Percentiles rank a stretch among this genome's conserved stretches.
phyloP scores from a whole-genome alignment of 2,888 invertebrate species.

The Epinotia bilunana region DNA sequence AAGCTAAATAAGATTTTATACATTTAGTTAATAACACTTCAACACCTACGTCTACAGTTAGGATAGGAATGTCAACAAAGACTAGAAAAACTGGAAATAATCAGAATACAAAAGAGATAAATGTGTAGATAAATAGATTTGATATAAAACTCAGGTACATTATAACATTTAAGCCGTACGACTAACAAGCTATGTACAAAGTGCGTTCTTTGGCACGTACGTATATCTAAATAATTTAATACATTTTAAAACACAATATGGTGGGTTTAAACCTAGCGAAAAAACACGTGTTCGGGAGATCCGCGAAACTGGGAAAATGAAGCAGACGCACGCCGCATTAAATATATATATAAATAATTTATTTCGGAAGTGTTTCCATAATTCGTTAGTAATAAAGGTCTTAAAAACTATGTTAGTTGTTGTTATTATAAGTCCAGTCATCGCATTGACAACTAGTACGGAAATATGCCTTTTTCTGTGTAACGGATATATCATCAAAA shows the following conservation, averaged over 20 bases:
- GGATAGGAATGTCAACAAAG: conserved; percentile 34
- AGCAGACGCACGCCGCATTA: too few species aligned
- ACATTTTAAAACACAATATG: conserved; percentile 13
- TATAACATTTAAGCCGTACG: conserved; percentile 39
- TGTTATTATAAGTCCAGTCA: too few species aligned
- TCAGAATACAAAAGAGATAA: conserved; percentile 36
- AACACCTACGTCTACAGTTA: conserved; percentile 39
- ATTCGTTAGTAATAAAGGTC: too few species aligned
- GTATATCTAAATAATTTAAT: conserved; percentile 50
- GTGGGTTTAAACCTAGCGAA: neutral
- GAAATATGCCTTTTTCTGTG: too few species aligned
- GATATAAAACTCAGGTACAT: conserved; percentile 46
- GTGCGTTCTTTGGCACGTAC: conserved; percentile 63
- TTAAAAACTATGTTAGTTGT: too few species aligned
- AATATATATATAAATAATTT: too few species aligned
- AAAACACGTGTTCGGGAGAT: too few species aligned
- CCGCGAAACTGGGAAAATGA: too few species aligned
- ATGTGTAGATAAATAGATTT: conserved; percentile 42
- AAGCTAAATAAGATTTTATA: conserved; percentile 45
- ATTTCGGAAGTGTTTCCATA: too few species aligned
- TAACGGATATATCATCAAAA: too few species aligned
- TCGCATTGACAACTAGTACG: too few species aligned
- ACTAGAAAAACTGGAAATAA: conserved; percentile 40
- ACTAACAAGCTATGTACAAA: conserved; percentile 40
- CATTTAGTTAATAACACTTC: conserved; percentile 33